phyloP scores from a whole-genome alignment of 1,140 invertebrate genomes.

The Nephila pilipes region DNA sequence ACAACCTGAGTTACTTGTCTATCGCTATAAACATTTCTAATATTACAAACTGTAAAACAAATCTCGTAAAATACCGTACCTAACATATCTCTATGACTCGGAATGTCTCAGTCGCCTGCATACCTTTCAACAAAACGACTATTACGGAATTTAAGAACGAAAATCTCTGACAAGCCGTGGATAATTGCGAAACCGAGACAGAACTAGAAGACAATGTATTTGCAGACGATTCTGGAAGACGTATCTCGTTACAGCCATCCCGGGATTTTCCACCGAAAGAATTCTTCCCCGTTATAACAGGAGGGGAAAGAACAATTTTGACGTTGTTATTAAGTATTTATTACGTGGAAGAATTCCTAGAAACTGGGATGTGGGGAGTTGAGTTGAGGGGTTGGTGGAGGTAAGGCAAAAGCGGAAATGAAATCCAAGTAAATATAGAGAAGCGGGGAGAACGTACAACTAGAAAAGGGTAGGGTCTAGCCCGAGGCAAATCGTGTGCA shows the following conservation, averaged over 20 bases:
- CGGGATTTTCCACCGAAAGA: background rate
- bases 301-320: slow-evolving; percentile 32
- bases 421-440: slow-evolving; percentile 63
- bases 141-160: background rate
- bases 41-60: background rate
- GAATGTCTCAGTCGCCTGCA: background rate
- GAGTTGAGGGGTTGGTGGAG: background rate
- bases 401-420: slow-evolving; percentile 52
- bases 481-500: slow-evolving; percentile 28
- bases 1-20: no score
- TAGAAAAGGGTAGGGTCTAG: background rate
- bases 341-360: slow-evolving; percentile 46
- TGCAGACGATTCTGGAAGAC: background rate
- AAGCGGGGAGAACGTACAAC: background rate
- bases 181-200: slow-evolving; percentile 10
- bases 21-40: no score
- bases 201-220: background rate
- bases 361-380: background rate
- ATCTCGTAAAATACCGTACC: background rate
- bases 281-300: background rate
- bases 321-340: slow-evolving; percentile 64
- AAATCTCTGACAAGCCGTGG: background rate
- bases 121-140: background rate
- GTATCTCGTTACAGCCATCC: background rate
- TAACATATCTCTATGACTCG: background rate